These are phyloP conservation scores for Xenopus petersii DNA, from an alignment of 2,797 vertebrate species.

Conservation along the genomic window DNA sequence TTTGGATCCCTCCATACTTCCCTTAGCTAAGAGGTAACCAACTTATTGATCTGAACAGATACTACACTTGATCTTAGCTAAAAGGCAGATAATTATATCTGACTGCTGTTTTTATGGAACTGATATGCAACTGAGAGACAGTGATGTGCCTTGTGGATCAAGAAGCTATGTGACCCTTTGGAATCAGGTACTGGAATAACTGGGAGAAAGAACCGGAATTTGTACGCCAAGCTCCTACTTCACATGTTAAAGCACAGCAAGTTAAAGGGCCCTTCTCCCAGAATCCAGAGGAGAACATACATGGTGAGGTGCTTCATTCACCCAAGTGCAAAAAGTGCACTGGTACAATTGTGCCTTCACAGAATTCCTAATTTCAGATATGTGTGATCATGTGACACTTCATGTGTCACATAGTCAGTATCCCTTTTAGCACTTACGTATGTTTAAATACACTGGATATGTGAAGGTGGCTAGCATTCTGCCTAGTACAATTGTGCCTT, in stretches of 20 bases:
- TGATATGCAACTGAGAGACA: constrained; percentile 69
- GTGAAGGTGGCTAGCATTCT: too few species aligned
- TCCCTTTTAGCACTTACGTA: too few species aligned
- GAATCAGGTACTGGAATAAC: constrained; percentile 68
- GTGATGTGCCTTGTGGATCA: constrained; percentile 87
- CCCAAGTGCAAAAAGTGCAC: too few species aligned
- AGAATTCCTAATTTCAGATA: too few species aligned
- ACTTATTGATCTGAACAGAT: background rate
- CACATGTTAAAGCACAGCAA: constrained; percentile 84
- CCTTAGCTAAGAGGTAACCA: background rate
- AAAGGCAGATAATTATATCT: too few species aligned
- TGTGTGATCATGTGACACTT: too few species aligned
- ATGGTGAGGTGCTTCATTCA: constrained; percentile 84
- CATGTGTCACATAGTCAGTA: too few species aligned
- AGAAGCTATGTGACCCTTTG: constrained; percentile 84
- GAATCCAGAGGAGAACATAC: constrained; percentile 79
- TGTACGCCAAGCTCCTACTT: constrained; percentile 80
- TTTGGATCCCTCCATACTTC: too few species aligned
- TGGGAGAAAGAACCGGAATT: constrained; percentile 83
- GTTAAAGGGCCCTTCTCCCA: constrained; percentile 80
- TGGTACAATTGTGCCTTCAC: too few species aligned
- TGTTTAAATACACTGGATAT: too few species aligned
- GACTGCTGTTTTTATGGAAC: background rate
- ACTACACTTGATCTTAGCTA: background rate
- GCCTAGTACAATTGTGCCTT: too few species aligned